phyloP scores from a whole-genome alignment of 2,113 vertebrate species.

The Mirounga angustirostris region DNA sequence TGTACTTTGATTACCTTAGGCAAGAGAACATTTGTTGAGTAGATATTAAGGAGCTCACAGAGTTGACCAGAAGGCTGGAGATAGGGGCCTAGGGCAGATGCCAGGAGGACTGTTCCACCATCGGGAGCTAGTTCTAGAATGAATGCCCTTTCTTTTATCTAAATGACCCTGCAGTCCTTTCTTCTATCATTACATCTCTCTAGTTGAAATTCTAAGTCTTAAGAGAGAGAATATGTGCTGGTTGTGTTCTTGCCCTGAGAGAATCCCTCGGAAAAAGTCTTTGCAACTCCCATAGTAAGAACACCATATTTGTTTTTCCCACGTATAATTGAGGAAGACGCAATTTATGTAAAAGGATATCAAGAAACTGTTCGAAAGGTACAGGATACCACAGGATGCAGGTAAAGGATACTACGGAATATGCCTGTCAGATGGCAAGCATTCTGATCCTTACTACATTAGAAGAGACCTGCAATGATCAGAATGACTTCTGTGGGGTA shows the following conservation, averaged over 20 bases:
- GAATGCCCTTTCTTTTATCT: not conserved
- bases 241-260: not conserved
- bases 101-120: not conserved
- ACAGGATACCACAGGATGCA: not conserved
- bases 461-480: not conserved
- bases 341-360: not conserved
- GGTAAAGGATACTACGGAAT: not conserved
- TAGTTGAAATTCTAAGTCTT: not conserved
- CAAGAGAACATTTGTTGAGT: not conserved
- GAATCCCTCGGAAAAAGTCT: not conserved
- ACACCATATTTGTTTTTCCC: not conserved
- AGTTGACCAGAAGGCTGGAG: not conserved
- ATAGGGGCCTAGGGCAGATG: too few relatives aligned
- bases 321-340: not conserved
- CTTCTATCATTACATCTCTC: not conserved
- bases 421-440: not conserved
- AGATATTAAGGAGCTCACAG: not conserved
- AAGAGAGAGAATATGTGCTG: not conserved
- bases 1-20: not conserved
- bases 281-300: not conserved
- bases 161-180: not conserved
- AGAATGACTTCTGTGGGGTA: not conserved
- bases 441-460: not conserved
- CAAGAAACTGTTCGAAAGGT: not conserved
- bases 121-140: rapidly evolving